These are phyloP conservation scores for Synchiropus splendidus DNA, from an alignment of 2,113 vertebrate species.

Conservation along the genomic window DNA sequence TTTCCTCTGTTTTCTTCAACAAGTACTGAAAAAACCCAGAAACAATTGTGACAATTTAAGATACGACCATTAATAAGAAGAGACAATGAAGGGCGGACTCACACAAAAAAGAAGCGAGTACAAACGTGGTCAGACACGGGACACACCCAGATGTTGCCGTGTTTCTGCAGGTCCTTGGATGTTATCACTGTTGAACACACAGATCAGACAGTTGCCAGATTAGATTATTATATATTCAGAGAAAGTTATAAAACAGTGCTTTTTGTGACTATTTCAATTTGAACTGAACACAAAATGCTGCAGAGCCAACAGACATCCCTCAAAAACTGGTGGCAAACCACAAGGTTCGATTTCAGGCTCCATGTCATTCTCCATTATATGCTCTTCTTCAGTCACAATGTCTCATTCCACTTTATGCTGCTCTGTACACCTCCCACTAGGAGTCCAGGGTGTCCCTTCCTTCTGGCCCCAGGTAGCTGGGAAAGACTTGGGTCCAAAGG, in stretches of 20 bases:
- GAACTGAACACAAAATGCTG: no score
- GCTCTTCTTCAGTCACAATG: background rate
- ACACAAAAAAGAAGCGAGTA: constrained; percentile 99
- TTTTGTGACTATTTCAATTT: no score
- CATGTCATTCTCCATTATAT: background rate
- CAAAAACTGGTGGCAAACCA: background rate
- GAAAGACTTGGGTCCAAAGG: no score
- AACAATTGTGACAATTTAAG: background rate
- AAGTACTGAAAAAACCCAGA: background rate
- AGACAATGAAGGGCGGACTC: no score
- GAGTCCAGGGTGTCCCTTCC: no score
- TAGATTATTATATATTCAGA: no score
- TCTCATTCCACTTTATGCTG: background rate
- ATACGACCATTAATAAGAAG: no score
- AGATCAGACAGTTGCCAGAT: background rate
- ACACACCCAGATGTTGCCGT: constrained; percentile 99
- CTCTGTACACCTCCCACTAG: background rate
- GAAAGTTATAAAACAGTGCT: no score
- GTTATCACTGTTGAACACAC: constrained; percentile 81
- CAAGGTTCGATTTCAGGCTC: background rate
- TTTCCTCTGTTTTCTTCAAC: no score
- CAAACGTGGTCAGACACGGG: constrained; percentile 97
- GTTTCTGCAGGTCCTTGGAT: constrained; percentile 98
- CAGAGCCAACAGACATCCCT: no score
- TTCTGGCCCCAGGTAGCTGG: no score